phyloP scores from a whole-genome alignment of 2,113 vertebrate species.

The Passer montanus region DNA sequence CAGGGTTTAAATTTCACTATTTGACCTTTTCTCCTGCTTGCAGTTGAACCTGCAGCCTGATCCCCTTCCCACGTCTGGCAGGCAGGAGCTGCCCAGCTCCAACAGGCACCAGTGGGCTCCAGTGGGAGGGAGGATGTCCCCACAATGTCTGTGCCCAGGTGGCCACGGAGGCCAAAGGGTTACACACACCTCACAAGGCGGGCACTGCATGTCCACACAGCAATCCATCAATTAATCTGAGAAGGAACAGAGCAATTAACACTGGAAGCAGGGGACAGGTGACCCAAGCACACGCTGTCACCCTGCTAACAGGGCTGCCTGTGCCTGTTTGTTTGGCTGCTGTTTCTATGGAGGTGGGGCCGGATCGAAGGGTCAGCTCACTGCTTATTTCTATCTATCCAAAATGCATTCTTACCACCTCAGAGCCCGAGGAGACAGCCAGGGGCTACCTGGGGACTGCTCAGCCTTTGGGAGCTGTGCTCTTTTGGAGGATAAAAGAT shows the following conservation, averaged over 20 bases:
- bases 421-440: background rate
- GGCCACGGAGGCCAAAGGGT: background rate
- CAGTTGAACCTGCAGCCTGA: background rate
- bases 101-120: accelerated
- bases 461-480: accelerated
- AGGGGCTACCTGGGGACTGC: background rate
- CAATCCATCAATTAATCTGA: background rate
- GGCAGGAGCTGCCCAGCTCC: background rate
- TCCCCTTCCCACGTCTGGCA: background rate
- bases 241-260: constrained; percentile 22
- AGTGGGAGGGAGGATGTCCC: background rate
- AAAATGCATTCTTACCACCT: background rate
- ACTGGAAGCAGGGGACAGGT: background rate
- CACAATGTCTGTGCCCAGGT: accelerated
- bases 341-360: constrained; percentile 3
- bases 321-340: constrained; percentile 26
- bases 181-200: background rate
- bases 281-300: background rate
- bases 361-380: background rate
- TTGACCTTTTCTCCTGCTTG: background rate
- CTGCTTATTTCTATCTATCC: background rate
- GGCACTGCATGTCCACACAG: background rate
- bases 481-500: background rate
- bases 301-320: background rate
- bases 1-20: background rate